These are phyloP conservation scores for Tenebrio molitor DNA, from an alignment of 1,140 invertebrate genomes.

Conservation along the genomic window DNA sequence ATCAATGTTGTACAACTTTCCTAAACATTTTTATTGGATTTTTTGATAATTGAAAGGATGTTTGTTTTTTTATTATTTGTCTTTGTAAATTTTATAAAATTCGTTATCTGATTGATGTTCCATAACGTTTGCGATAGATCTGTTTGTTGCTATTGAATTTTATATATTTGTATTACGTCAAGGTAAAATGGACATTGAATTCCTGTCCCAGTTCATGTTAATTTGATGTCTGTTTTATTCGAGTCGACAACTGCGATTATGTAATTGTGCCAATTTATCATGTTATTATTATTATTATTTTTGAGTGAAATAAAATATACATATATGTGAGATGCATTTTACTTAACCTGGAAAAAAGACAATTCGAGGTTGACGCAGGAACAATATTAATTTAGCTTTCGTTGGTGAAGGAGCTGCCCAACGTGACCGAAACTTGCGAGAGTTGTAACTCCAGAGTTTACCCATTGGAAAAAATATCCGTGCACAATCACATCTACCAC, in stretches of 20 bases:
- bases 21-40: slow-evolving; percentile 25
- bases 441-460: slow-evolving; percentile 83
- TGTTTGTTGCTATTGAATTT: slow-evolving; percentile 46
- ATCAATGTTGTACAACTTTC: slow-evolving; percentile 21
- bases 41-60: too few relatives aligned
- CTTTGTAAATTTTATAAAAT: slow-evolving; percentile 36
- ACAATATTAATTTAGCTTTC: too few relatives aligned
- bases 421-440: slow-evolving; percentile 76
- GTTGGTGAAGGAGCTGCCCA: slow-evolving; percentile 63
- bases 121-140: slow-evolving; percentile 6
- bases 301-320: slow-evolving; percentile 52
- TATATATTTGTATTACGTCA: slow-evolving; percentile 33
- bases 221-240: slow-evolving; percentile 8
- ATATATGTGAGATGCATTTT: slow-evolving; percentile 37
- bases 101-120: slow-evolving; percentile 23
- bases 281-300: too few relatives aligned
- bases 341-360: slow-evolving; percentile 40
- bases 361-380: too few relatives aligned
- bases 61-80: slow-evolving; percentile 19
- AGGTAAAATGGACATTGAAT: slow-evolving; percentile 2
- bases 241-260: slow-evolving; percentile 44
- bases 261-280: slow-evolving; percentile 57
- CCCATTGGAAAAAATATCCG: slow-evolving; percentile 85
- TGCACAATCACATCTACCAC: slow-evolving; percentile 81
- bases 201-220: neutral